Evolutionary conservation across 1,140 invertebrate genomes (phyloP), one percentile per base, ranked within the genome.

Genomic region (Drosophila gunungcola): DNA sequence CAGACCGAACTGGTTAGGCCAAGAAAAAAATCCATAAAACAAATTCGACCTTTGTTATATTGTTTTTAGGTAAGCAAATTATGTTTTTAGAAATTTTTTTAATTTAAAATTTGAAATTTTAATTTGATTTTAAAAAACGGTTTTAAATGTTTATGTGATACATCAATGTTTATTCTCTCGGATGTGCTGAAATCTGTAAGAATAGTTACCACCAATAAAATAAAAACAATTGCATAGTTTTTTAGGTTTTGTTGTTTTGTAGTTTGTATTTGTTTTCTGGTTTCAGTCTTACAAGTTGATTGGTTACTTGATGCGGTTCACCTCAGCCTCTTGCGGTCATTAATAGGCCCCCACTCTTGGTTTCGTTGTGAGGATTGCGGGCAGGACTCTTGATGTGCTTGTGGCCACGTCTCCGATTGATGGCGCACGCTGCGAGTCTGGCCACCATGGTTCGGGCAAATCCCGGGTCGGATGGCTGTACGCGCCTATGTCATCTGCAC

Each of bases 401-500:
- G 34, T 38, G 51, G 64, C 70, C 55, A 48, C 34, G 6, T 45
- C 79, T 82, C 83, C 79, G 39, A 36, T 34, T 70, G 12, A 12
- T 49, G 79, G 72, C 79, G 45, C 53, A 45, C 65, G 48, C 16
- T 56, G n/a, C 48, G 46, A 58, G 46, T 21, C 55, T 32, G 48
- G 61, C 52, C 53, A 60, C 64, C 39, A 72, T 69, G 5, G 5
- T 43, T 12, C 64, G 45, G 25, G 21, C 3, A 29, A 2, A 27
- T 53, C 32, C 73, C 51, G 29, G 49, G 63, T 48, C 72, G 11
- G 51, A 43, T 78, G 74, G 54, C 55, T 69, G 13, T 63, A 49
- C 78, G 83, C 75, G 79, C 80, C 75, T 69, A 88, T 41, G 42
- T 62, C 68, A 53, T 86, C 83, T 79, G 62, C 82, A 65, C 83